Evolutionary conservation across 2,113 vertebrate species (phyloP), one percentile per base, ranked within the genome.

Genomic region (Syrrhaptes paradoxus): DNA sequence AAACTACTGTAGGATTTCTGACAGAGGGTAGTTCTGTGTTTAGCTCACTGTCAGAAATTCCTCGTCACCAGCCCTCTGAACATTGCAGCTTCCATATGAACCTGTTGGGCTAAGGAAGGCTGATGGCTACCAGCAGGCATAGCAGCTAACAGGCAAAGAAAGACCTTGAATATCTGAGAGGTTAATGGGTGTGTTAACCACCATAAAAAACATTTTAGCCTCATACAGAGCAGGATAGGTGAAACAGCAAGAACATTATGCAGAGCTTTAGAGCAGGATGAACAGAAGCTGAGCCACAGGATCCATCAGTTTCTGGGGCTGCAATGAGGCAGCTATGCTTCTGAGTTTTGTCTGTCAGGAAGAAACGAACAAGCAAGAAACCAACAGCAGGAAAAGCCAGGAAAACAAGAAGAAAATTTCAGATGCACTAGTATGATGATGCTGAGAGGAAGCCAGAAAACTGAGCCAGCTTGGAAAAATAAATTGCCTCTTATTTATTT

Each of bases 281-380:
- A 91, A 49, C 29, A 85, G 75, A 87, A 91, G 45, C 14, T 62
- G 66, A 90, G 19, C 34, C 49, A 52, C 20, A 67, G 45, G 34
- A 84, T 77, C 52, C 4, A 0, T 49, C 45, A 16, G 31, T 89
- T 89, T 43, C 62, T 73, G 51, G 32, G 36, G 19, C 58, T 94
- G 62, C 78, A 85, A 16, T 77, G 59, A 0, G 0, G 10, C n/a
- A 81, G 31, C 41, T 77, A 43, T 0, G 0, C 55, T 73, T 82
- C 45, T 26, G 54, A 49, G 17, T 38, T 79, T 63, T 66, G 10
- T 34, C 45, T 72, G 54, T 41, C 3, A 0, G 59, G 43, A 87
- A 72, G 51, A 74, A 75, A 85, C 5, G 74, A 81, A 51, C 16
- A 85, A 81, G 8, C 9, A 72, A 75, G 49, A 85, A 92, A 61